These are phyloP conservation scores for Drosophila neotestacea DNA, from an alignment of 2,888 invertebrate species.

Conservation along the genomic window DNA sequence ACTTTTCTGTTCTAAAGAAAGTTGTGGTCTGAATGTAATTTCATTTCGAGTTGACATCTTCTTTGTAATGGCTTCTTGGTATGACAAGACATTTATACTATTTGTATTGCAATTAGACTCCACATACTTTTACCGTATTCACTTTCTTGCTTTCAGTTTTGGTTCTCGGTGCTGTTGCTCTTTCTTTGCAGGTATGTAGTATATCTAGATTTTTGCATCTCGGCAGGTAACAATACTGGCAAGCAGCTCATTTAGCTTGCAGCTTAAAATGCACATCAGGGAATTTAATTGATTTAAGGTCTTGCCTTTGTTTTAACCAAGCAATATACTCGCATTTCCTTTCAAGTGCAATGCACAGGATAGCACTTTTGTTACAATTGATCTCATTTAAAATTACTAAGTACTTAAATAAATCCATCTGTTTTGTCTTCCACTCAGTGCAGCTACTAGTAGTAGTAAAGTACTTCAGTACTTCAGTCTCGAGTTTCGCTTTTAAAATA, in stretches of 20 bases:
- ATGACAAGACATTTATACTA: conserved; percentile 38
- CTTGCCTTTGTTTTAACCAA: neutral
- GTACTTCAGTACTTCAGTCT: neutral
- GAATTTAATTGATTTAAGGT: conserved; percentile 18
- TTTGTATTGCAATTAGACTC: conserved; percentile 62
- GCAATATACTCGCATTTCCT: conserved; percentile 10
- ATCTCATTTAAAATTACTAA: conserved; percentile 2
- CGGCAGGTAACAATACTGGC: neutral
- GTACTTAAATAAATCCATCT: neutral
- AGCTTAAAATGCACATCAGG: conserved; percentile 26
- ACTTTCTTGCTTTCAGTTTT: neutral
- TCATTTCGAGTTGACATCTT: conserved; percentile 48
- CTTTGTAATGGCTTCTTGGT: conserved; percentile 56
- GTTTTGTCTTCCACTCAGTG: neutral
- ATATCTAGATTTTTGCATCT: neutral
- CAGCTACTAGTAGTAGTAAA: neutral
- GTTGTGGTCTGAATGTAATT: conserved; percentile 37
- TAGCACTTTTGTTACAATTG: conserved; percentile 20
- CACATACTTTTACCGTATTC: conserved; percentile 27
- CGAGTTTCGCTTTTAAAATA: neutral
- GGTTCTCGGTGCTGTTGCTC: neutral
- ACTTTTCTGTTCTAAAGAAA: conserved; percentile 54
- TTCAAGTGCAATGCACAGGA: conserved; percentile 23
- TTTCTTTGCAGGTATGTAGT: neutral
- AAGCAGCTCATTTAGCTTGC: conserved; percentile 23